Evolutionary conservation across 2,113 vertebrate genomes (phyloP), one percentile per base, ranked within the genome.

Genomic region (Oncorhynchus keta): DNA sequence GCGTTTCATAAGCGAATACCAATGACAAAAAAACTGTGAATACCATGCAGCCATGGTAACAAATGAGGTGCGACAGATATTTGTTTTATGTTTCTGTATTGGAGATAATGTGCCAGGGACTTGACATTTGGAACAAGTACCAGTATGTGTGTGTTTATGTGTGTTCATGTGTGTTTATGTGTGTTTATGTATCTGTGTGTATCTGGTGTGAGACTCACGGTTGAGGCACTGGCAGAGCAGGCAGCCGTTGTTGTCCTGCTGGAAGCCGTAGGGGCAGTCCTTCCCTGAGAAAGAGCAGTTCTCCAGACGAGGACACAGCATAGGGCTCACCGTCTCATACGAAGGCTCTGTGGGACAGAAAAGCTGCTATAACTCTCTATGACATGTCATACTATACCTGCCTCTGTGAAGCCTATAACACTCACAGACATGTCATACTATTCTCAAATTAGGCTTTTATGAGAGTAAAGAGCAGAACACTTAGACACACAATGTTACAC

Each of bases 191-290:
- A 20, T 59, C 7, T 18, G 48, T 12, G 24, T 28, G 14, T 35
- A 26, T 49, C n/a, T 20, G 7, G n/a, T 49, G 7, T 16, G 68
- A 13, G 20, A 91, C 94, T 93, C 90, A 95, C 94, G 93, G 76
- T 76, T 88, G 76, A 94, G 89, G 79, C 94, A 95, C 68, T 93
- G 91, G 87, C 94, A 95, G 66, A 95, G 92, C 13, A 95, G 89
- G 73, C 94, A 95, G 77, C 94, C 94, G 18, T 90, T 93, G 20
- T 65, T 75, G 83, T 94, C 92, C 72, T 93, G 93, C 26, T 89
- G 88, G 84, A 95, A 95, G 74, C 94, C 94, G 30, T 83, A 91
- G 1, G 92, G 94, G 55, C 94, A 95, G 61, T 94, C 92, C 0
- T 79, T 88, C 48, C 51, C 92, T 4, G 93, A 92, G 57, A 95